Evolutionary conservation across 2,888 invertebrate species (phyloP).

Genomic region (Drosophila kambysellisi): DNA sequence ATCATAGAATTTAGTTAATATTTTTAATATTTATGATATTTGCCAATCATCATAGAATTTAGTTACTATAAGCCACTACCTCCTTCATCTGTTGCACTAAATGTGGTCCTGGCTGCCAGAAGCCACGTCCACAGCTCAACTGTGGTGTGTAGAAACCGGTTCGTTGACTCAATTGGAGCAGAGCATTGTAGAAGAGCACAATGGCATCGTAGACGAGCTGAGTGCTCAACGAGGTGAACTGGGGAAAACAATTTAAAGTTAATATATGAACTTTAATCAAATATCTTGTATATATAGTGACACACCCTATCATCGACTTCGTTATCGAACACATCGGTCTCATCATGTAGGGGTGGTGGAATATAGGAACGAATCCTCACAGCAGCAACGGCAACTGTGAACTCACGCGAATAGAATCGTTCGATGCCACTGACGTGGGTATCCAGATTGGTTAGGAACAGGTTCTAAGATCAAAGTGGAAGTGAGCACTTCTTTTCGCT

Average conservation of each 20-base stretch:
- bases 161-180: conserved; percentile 85
- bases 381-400: conserved; percentile 64
- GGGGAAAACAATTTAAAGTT: neutral
- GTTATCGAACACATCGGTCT: conserved; percentile 72
- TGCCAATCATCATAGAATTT: neutral
- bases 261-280: too few species aligned
- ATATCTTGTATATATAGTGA: neutral
- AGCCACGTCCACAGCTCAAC: conserved; percentile 69
- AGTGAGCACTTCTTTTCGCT: too few species aligned
- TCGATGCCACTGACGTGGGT: conserved; percentile 80
- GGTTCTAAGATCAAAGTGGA: conserved; percentile 49
- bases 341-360: conserved; percentile 74
- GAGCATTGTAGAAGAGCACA: conserved; percentile 94
- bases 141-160: conserved; percentile 66
- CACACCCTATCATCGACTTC: conserved; percentile 55
- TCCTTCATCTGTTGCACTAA: conserved; percentile 88
- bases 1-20: neutral
- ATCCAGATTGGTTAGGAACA: conserved; percentile 86
- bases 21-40: neutral
- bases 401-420: conserved; percentile 70
- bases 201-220: conserved; percentile 96
- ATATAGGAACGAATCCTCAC: conserved; percentile 71
- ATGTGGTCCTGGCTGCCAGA: conserved; percentile 87
- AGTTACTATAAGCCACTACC: conserved; percentile 83
- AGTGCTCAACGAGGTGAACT: conserved; percentile 61